These are phyloP conservation scores for Leptodactylus fallax DNA, from an alignment of 2,797 vertebrate genomes.

Conservation along the genomic window DNA sequence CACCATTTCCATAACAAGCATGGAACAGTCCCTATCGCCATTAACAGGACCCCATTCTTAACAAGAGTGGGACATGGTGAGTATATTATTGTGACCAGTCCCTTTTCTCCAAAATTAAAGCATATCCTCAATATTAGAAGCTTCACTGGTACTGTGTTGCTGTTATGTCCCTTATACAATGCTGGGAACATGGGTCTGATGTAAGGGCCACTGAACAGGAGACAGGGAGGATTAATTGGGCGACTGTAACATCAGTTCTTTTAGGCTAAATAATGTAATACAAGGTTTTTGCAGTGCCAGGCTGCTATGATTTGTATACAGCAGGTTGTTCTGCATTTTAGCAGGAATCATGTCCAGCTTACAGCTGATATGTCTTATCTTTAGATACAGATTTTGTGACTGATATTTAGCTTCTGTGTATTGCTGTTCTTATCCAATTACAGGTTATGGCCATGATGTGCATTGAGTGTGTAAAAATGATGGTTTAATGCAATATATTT, in stretches of 20 bases:
- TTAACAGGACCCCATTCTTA: constrained; percentile 96
- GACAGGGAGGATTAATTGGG: background rate
- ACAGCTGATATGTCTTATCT: constrained; percentile 18
- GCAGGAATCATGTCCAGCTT: background rate
- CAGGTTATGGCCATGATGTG: background rate
- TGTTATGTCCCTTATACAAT: background rate
- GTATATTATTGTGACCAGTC: constrained; percentile 65
- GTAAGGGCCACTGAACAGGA: background rate
- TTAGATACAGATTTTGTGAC: background rate
- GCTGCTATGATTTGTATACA: background rate
- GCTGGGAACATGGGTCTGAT: constrained; percentile 6
- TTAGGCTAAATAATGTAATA: background rate
- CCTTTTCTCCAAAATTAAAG: background rate
- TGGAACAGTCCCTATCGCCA: constrained; percentile 92
- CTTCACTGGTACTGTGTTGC: background rate
- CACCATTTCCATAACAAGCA: constrained; percentile 97
- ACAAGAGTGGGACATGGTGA: constrained; percentile 93
- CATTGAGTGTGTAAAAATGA: background rate
- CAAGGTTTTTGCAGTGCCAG: background rate
- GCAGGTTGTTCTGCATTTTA: background rate
- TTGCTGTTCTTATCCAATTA: background rate
- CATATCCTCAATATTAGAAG: background rate
- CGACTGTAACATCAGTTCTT: constrained; percentile 45
- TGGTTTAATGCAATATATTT: background rate
- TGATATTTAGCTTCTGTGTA: background rate